Evolutionary conservation across 2,888 invertebrate genomes (phyloP), one percentile per base, ranked within the genome.

Genomic region (Syrphus vitripennis): DNA sequence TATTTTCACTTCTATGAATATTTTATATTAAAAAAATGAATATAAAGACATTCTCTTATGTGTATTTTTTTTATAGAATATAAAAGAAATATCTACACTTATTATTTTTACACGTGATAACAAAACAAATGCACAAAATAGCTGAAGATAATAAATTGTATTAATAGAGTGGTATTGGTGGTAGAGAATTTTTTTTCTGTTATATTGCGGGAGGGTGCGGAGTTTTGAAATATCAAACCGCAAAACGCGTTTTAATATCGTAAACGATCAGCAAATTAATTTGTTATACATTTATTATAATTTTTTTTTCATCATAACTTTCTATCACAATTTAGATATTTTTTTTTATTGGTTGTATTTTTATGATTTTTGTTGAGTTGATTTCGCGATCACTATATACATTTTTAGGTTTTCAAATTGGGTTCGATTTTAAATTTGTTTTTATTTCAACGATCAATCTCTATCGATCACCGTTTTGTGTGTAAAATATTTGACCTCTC

Each of bases 91-190:
- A 50, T 67, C 67, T 67, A 71, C 86, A 82, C 82, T 86, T 82
- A 69, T 82, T n/a, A n/a, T n/a, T n/a, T 86, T 81, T 74, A 77
- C 86, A 86, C 86, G 86, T 82, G 86, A 86, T 82, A 81, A 86
- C 77, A 74, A 70, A 63, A 50, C 63, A 83, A 83, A 84, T 86
- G 82, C 86, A 86, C 77, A 77, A 81, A 61, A 63, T 79, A 76
- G 76, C 76, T 29, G 61, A 55, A 76, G 71, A 63, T 42, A 42
- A 77, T 57, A 78, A 29, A 6, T 9, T 34, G 9, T 65, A 24
- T 12, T 19, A 45, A 61, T 77, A 53, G 69, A 86, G 55, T 75
- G 80, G 59, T 80, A 40, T 70, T 71, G 37, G 76, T 80, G 40
- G 53, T 37, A 19, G 34, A 31, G 34, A 12, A 34, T 34, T 19